A percentile compares a stretch with the other conserved stretches of the same genome.
Evolutionary conservation across 37 sponge, comb jelly and placozoan genomes (phyloP).

Genomic region (Theonella swinhoei): DNA sequence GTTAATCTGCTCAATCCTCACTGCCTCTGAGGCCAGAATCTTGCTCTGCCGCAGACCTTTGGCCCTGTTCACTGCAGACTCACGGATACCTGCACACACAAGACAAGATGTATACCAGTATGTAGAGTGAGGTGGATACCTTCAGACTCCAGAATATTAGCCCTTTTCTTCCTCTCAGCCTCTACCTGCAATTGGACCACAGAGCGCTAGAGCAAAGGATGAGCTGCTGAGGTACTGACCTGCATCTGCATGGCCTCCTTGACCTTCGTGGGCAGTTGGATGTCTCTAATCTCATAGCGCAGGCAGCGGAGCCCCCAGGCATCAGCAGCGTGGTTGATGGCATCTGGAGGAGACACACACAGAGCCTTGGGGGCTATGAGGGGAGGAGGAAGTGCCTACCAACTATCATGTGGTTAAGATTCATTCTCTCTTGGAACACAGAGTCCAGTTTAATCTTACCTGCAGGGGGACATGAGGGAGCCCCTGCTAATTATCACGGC

Average conservation of each 20-base stretch:
- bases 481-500: neutral
- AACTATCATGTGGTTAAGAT: constrained; percentile 87
- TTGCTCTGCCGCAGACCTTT: constrained; percentile 86
- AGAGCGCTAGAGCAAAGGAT: neutral
- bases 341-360: constrained; percentile 56
- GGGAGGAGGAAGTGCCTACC: constrained; percentile 60
- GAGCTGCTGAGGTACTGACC: constrained; percentile 24
- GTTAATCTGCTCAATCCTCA: constrained; percentile 91
- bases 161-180: constrained; percentile 98
- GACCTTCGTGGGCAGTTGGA: constrained; percentile 88
- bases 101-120: neutral
- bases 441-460: constrained; percentile 92
- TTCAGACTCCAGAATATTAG: constrained; percentile 94
- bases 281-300: constrained; percentile 97
- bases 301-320: constrained; percentile 97
- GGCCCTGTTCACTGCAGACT: constrained; percentile 85
- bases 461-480: neutral
- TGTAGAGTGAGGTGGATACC: no score
- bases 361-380: neutral
- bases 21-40: constrained; percentile 93
- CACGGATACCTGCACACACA: constrained; percentile 54
- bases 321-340: constrained; percentile 94
- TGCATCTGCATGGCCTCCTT: constrained; percentile 99
- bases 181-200: constrained; percentile 76
- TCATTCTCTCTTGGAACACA: constrained; percentile 94